Conservation (phyloP, 2,888 invertebrate genomes). For the Acanthacorydalis orientalis region DNA sequence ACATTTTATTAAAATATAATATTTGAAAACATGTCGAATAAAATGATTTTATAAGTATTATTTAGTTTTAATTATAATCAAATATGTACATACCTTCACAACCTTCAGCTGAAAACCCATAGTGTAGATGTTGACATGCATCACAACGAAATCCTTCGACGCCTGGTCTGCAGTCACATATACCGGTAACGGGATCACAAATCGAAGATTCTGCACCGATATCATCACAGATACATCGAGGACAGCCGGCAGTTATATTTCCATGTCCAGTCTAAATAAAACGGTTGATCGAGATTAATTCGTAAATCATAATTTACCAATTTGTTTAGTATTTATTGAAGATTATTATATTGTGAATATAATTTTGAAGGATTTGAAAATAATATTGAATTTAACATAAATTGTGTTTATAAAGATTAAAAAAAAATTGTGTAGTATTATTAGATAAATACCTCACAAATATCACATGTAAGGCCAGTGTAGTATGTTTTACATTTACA, state of each 20-base stretch:
- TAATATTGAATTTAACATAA: neutral
- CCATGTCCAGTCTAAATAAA: slow-evolving; percentile 41
- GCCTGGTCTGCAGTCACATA: slow-evolving; percentile 61
- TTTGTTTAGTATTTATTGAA: neutral
- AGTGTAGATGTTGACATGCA: slow-evolving; percentile 51
- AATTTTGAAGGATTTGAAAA: neutral
- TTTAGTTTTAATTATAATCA: too few species aligned
- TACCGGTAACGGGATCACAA: slow-evolving; percentile 63
- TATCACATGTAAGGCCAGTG: slow-evolving; percentile 52
- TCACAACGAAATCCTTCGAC: slow-evolving; percentile 65
- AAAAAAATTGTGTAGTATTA: neutral
- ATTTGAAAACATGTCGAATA: too few species aligned
- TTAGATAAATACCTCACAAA: slow-evolving; percentile 33
- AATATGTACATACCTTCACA: slow-evolving; percentile 45
- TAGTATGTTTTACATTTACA: slow-evolving; percentile 60
- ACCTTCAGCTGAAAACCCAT: slow-evolving; percentile 45
- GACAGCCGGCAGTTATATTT: slow-evolving; percentile 64
- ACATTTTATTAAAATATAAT: too few species aligned
- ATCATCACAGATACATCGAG: slow-evolving; percentile 58
- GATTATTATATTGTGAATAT: neutral
- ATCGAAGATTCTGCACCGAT: slow-evolving; percentile 44
- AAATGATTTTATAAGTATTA: too few species aligned
- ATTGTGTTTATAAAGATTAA: neutral
- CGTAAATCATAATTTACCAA: too few species aligned
- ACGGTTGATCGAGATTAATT: neutral